phyloP scores from a whole-genome alignment of 2,888 invertebrate genomes.

The Agrotis exclamationis region DNA sequence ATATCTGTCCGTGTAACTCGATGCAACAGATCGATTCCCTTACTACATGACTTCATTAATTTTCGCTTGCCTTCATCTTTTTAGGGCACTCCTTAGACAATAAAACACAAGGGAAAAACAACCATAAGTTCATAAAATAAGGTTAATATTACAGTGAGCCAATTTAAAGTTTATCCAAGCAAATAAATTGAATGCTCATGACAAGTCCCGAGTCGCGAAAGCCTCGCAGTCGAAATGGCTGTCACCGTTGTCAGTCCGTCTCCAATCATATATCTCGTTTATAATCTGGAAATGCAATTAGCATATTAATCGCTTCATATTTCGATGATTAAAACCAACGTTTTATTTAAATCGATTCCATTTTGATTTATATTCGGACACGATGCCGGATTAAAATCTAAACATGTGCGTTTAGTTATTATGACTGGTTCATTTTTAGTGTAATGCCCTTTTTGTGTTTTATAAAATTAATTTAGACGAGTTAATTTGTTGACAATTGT shows the following conservation, averaged over 20 bases:
- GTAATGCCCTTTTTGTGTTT: constrained; percentile 41
- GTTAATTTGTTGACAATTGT: constrained; percentile 50
- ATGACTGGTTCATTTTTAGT: constrained; percentile 34
- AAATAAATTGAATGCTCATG: constrained; percentile 65
- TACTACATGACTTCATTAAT: constrained; percentile 85
- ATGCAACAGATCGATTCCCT: constrained; percentile 84
- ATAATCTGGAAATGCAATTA: constrained; percentile 83
- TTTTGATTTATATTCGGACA: constrained; percentile 65
- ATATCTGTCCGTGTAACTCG: constrained; percentile 83
- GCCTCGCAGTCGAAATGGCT: constrained; percentile 59
- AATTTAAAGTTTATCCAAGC: constrained; percentile 49
- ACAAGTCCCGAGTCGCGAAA: constrained; percentile 69
- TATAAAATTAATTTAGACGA: constrained; percentile 38
- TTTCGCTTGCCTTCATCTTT: constrained; percentile 76
- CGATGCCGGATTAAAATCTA: constrained; percentile 47
- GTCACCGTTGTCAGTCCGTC: constrained; percentile 68
- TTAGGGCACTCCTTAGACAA: constrained; percentile 55
- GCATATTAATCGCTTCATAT: constrained; percentile 85
- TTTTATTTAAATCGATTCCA: constrained; percentile 64
- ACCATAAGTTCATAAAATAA: constrained; percentile 15
- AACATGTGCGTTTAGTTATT: constrained; percentile 44
- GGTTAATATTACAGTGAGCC: constrained; percentile 31
- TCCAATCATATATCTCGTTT: constrained; percentile 80
- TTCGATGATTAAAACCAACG: constrained; percentile 70
- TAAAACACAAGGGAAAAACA: constrained; percentile 19